Base-by-base conservation (phyloP, 2,113 vertebrate genomes). In the Aegithalos caudatus region DNA sequence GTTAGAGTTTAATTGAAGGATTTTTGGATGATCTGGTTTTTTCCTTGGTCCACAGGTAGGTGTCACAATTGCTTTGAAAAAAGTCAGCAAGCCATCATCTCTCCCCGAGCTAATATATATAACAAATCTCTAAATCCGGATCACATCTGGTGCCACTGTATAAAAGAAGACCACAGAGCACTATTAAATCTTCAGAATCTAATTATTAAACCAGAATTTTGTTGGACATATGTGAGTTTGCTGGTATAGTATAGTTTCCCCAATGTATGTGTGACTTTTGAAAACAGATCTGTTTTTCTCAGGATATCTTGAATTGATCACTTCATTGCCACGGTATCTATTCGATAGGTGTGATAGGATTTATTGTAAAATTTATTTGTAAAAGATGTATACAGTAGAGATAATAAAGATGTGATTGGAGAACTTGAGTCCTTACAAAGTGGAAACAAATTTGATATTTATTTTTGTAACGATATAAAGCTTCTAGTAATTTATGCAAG, bases 391-490 rank as follows among this genome's bases (percentile, higher is more conserved):
- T 98, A 98, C 98, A 98, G 98, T 98, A 98, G 98, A 98, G 97
- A 98, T 97, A 98, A 98, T 96, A 97, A 98, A 98, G 95, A 98
- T 10, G 97, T 98, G 98, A 98, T 98, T 98, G 98, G 98, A 98
- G 98, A 99, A 98, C 98, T 98, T 98, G 98, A 98, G 98, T 98
- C 98, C 98, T 99, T 99, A 98, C 98, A 98, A 99, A 99, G 98
- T 99, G 99, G 98, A 99, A 98, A 98, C 97, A 99, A 98, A 99
- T 99, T 99, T 99, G 99, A 99, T 99, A 99, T 99, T 99, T 99
- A 99, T 99, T 99, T 99, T 99, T 99, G 98, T 99, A 99, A 99
- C 91, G 96, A 99, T 97, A 98, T 98, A 98, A 98, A 99, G 98
- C 99, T 99, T 98, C 98, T 98, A 98, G 98, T 99, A 98, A 99